These are phyloP conservation scores for Heterotis niloticus DNA, from an alignment of 2,113 vertebrate genomes.

Conservation along the genomic window DNA sequence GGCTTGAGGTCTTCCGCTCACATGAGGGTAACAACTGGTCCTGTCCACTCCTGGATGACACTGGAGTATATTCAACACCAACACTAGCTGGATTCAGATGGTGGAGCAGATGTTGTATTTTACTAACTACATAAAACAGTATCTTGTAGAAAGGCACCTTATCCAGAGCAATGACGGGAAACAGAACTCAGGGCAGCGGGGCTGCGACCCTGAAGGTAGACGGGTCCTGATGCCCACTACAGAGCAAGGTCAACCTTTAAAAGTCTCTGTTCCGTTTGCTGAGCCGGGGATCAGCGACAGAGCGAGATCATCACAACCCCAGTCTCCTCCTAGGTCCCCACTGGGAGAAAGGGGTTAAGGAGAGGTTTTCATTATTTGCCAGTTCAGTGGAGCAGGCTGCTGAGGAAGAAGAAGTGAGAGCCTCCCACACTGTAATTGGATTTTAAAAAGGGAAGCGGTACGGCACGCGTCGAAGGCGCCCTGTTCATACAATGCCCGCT, in stretches of 20 bases:
- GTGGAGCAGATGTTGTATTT: no score
- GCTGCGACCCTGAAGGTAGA: no score
- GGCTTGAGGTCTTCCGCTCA: neutral
- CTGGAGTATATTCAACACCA: neutral
- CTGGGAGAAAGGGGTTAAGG: constrained; percentile 13
- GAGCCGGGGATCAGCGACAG: neutral
- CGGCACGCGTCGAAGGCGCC: neutral
- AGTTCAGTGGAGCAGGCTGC: constrained; percentile 39
- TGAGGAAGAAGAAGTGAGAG: constrained; percentile 33
- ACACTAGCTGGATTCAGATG: neutral
- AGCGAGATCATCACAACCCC: neutral
- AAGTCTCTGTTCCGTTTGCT: neutral
- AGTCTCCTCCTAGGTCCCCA: neutral
- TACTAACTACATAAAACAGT: no score
- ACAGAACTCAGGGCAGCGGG: no score
- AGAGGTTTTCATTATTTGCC: constrained; percentile 38
- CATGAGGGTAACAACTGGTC: neutral
- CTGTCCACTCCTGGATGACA: neutral
- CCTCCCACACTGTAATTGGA: constrained; percentile 33
- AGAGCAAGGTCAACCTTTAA: no score
- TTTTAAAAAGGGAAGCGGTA: constrained; percentile 28
- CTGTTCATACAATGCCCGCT: no score
- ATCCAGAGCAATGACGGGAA: no score
- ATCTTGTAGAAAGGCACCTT: no score
- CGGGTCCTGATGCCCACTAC: no score